These are phyloP conservation scores for Polyodon spathula DNA, from an alignment of 2,113 vertebrate genomes.

Conservation along the genomic window DNA sequence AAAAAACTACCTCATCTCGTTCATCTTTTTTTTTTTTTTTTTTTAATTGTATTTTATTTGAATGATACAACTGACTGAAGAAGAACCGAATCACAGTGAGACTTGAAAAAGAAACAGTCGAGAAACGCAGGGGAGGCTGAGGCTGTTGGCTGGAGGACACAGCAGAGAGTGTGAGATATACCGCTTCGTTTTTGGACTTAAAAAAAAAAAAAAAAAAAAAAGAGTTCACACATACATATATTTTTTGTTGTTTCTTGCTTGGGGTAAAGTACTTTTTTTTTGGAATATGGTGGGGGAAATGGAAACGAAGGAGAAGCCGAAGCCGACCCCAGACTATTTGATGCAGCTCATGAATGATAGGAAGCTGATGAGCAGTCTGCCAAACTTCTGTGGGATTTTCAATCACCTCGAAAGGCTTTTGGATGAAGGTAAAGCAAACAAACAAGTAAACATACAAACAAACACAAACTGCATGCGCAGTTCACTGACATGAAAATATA, in stretches of 20 bases:
- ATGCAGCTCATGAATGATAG: constrained; percentile 98
- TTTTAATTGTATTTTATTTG: constrained; percentile 11
- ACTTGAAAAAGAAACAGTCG: constrained; percentile 22
- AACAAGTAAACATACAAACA: not conserved
- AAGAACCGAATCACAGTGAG: constrained; percentile 20
- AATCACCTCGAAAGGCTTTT: constrained; percentile 92
- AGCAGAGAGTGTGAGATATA: too few species aligned
- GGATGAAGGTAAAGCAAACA: constrained; percentile 74
- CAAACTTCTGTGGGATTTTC: constrained; percentile 97
- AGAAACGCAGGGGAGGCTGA: constrained; percentile 15
- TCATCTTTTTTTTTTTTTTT: constrained; percentile 18
- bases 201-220: too few species aligned
- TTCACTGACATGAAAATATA: too few species aligned
- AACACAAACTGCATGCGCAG: not conserved
- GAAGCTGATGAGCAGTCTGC: constrained; percentile 95
- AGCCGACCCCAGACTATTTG: constrained; percentile 92
- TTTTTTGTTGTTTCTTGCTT: constrained; percentile 16
- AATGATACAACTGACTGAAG: constrained; percentile 17
- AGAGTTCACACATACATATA: too few species aligned
- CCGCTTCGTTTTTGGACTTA: not conserved
- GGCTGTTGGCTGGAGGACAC: constrained; percentile 14
- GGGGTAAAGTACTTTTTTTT: constrained; percentile 13
- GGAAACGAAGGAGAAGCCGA: constrained; percentile 84
- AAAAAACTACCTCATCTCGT: constrained; percentile 21
- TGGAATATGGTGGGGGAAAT: constrained; percentile 94